Base-by-base conservation (phyloP, 2,888 invertebrate genomes). In the Onthophagus sagittarius region DNA sequence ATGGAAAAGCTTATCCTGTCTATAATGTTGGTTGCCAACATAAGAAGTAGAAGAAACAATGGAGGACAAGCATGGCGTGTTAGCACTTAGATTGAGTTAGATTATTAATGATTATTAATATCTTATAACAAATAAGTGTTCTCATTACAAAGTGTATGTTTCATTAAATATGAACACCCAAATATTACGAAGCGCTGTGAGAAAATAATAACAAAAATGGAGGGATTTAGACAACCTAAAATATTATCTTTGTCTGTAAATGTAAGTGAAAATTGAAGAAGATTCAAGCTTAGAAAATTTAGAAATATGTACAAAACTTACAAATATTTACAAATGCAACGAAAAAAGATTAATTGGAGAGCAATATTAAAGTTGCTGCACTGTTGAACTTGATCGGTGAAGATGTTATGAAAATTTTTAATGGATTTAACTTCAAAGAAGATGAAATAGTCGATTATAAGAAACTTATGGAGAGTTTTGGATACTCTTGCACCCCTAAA, bases 401-500 rank as follows among this genome's bases (percentile, higher is more conserved):
- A 71, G 74, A 76, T 62, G 75, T 69, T n/a, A 67, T 74, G 6
- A 74, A 76, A 67, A 62, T 74, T 64, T 73, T 73, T 39, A 69
- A 76, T 13, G 75, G 75, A 13, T 77, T 77, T 71, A 69, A 71
- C 13, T 23, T 77, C 70, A 63, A 23, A 7, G 72, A 75, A 63
- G 71, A 71, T 63, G 74, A 77, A 3, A 72, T 31, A 32, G 70
- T 63, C 63, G 65, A 73, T 70, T 74, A 69, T 62, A 62, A 75
- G 11, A 70, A 74, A 39, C 69, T 75, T 7, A 63, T 75, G 11
- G 53, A 75, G 63, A 69, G 69, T 11, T 75, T 76, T 67, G 74
- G 76, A 62, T 64, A 71, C 6, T 74, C 76, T 69, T 71, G 70
- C 4, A 79, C 81, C 71, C 79, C 87, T 69, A 80, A 84, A 63